phyloP scores from a whole-genome alignment of 2,113 vertebrate genomes.

The Manacus vitellinus region DNA sequence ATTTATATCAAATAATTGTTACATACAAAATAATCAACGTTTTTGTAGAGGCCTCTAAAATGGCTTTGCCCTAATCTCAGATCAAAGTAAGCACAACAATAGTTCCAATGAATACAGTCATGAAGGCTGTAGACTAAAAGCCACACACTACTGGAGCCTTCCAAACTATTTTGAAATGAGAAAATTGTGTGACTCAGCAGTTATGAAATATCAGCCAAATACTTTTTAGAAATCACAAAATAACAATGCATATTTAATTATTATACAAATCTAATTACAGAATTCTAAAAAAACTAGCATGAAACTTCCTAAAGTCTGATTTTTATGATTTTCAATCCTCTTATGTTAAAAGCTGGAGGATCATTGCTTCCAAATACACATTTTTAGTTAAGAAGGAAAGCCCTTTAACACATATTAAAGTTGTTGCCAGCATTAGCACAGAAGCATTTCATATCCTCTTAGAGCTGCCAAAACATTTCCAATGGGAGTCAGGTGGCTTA shows the following conservation, averaged over 20 bases:
- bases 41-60: neutral
- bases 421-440: slow-evolving; percentile 52
- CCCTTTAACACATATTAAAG: slow-evolving; percentile 55
- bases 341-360: slow-evolving; percentile 24
- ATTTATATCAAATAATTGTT: neutral
- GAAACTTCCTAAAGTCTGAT: slow-evolving; percentile 33
- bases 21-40: neutral
- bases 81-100: neutral
- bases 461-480: slow-evolving; percentile 62
- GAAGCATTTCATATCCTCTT: slow-evolving; percentile 61
- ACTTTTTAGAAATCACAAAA: neutral
- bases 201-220: neutral
- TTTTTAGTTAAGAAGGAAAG: slow-evolving; percentile 61
- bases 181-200: slow-evolving; percentile 26
- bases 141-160: neutral
- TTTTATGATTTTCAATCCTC: slow-evolving; percentile 53
- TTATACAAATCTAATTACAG: slow-evolving; percentile 22
- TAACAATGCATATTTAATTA: neutral
- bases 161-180: neutral
- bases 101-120: neutral
- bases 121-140: neutral
- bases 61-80: neutral
- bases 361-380: slow-evolving; percentile 48
- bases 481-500: slow-evolving; percentile 55
- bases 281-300: neutral